These are phyloP conservation scores for Cyphomyrus plagiostoma DNA, from an alignment of 2,113 vertebrate genomes.

Conservation along the genomic window DNA sequence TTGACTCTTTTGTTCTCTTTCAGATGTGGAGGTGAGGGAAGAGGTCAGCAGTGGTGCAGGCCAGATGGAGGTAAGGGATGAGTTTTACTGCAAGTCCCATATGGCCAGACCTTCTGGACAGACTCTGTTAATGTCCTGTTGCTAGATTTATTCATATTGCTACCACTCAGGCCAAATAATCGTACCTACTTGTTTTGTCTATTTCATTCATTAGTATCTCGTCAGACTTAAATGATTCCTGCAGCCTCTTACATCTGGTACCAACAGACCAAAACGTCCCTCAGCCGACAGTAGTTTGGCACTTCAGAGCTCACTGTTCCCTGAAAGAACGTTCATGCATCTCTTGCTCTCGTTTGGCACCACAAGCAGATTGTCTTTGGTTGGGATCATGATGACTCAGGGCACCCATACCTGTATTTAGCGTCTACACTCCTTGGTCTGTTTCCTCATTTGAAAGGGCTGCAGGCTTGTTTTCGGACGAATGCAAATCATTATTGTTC, in stretches of 20 bases:
- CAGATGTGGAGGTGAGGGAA: constrained; percentile 76
- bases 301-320: neutral
- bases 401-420: neutral
- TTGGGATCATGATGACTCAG: neutral
- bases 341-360: neutral
- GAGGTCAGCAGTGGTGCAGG: constrained; percentile 77
- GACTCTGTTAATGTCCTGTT: neutral
- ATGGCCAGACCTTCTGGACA: neutral
- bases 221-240: neutral
- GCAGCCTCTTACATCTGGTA: neutral
- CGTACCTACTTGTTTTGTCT: neutral
- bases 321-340: neutral
- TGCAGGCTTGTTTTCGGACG: neutral
- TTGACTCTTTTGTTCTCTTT: constrained; percentile 12
- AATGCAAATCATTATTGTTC: neutral
- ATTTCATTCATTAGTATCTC: neutral
- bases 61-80: constrained; percentile 78
- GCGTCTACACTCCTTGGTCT: neutral
- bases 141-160: neutral
- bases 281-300: neutral
- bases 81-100: neutral
- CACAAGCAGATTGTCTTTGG: neutral
- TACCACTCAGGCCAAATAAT: neutral
- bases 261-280: neutral
- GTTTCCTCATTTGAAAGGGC: neutral